Evolutionary conservation across 2,113 vertebrate genomes (phyloP), one percentile per base, ranked within the genome.

Genomic region (Pedionomus torquatus): DNA sequence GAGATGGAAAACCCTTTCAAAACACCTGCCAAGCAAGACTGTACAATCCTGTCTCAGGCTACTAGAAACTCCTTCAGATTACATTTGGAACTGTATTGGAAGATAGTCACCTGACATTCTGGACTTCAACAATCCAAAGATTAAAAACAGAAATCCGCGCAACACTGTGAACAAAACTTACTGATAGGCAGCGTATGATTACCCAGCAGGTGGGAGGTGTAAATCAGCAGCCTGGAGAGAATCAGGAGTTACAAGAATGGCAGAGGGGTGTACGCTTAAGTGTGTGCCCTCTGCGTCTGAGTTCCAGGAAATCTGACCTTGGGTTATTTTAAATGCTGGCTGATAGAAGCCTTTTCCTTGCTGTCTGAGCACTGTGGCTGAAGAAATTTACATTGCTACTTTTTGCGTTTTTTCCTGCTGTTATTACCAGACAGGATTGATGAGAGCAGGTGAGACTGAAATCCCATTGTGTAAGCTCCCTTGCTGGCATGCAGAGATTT

Each of bases 221-320:
- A 94, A 95, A 95, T 93, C 95, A 94, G 93, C 39, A 75, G 79
- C 58, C 76, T 97, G 80, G 43, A 83, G 60, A 84, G 79, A 90
- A n/a, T 33, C 33, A n/a, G 80, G 76, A 93, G 90, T 68, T 66
- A 15, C 0, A 61, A 86, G 88, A 92, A 78, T 44, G 51, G 92
- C 95, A 95, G 31, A 80, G 49, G 41, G 30, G 20, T 63, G 44
- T 44, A 31, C 0, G 0, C 66, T 91, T 28, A 43, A 90, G 35
- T 46, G 64, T 3, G 2, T 89, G 74, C 52, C 52, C 89, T 87
- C 71, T 89, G 80, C 65, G 65, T 71, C 49, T 3, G 0, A 52
- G n/a, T 81, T 86, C 87, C 82, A 55, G 35, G 93, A 94, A 96
- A 89, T 57, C 39, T 87, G 92, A 92, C 83, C 90, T 89, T n/a